phyloP scores from a whole-genome alignment of 2,888 invertebrate genomes.

The Barypeithes pellucidus region DNA sequence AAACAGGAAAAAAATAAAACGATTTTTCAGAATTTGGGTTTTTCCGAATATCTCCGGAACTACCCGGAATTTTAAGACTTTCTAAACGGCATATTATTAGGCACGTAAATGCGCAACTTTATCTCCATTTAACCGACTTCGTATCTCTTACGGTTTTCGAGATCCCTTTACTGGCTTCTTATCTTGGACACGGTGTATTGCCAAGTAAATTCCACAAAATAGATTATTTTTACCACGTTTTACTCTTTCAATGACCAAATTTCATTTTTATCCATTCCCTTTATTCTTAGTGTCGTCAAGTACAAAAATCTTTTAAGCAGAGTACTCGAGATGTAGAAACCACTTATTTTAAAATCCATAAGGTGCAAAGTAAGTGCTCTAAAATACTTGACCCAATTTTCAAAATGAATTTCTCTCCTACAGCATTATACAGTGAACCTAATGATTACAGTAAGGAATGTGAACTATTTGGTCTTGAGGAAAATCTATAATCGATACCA shows the following conservation, averaged over 20 bases:
- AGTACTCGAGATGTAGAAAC: constrained; percentile 21
- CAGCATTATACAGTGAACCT: constrained; percentile 7
- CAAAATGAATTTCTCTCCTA: constrained; percentile 20
- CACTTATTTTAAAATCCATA: constrained; percentile 29
- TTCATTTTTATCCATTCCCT: neutral
- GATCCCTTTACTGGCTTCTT: too few species aligned
- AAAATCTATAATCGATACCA: neutral
- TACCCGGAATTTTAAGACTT: too few species aligned
- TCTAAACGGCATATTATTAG: too few species aligned
- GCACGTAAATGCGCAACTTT: too few species aligned
- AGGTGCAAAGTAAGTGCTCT: constrained; percentile 25
- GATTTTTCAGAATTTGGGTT: too few species aligned
- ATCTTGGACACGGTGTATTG: too few species aligned
- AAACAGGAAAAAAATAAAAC: too few species aligned
- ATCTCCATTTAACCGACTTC: too few species aligned
- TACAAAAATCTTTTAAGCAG: constrained; percentile 16
- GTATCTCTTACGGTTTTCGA: too few species aligned
- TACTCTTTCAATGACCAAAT: neutral
- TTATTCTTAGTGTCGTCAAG: constrained; percentile 1
- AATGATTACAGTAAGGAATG: constrained; percentile 2
- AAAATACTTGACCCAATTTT: constrained; percentile 17
- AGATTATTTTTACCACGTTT: neutral
- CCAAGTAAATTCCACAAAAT: too few species aligned
- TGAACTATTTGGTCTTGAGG: neutral
- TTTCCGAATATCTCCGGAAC: too few species aligned